Evolutionary conservation across 2,888 invertebrate species (phyloP).

Genomic region (Branchellion lobata): DNA sequence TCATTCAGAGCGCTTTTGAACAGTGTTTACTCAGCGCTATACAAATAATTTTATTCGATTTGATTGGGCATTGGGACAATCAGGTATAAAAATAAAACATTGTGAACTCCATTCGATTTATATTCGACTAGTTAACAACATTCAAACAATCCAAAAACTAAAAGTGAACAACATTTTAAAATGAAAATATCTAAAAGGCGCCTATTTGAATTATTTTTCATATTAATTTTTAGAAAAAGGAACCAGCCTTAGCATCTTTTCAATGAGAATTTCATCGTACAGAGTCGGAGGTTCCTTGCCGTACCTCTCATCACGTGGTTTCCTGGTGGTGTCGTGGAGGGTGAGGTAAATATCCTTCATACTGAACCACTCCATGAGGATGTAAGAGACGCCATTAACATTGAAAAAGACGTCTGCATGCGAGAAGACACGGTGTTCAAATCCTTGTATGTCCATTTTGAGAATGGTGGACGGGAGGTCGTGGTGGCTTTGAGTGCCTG

Average conservation of each 20-base stretch:
- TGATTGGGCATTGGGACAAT: too few species aligned
- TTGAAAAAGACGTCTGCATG: slow-evolving; percentile 48
- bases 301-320: slow-evolving; percentile 12
- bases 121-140: too few species aligned
- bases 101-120: too few species aligned
- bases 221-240: too few species aligned
- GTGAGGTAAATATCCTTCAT: slow-evolving; percentile 45
- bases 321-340: background rate
- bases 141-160: background rate
- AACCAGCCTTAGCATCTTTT: slow-evolving; percentile 48
- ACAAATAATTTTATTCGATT: too few species aligned
- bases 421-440: slow-evolving; percentile 50
- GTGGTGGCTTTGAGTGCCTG: background rate
- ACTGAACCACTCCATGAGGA: slow-evolving; percentile 53
- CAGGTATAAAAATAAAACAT: too few species aligned
- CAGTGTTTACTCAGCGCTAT: too few species aligned
- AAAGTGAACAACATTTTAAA: background rate
- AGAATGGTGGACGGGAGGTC: slow-evolving; percentile 15
- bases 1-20: too few species aligned
- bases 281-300: background rate
- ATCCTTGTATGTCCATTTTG: slow-evolving; percentile 51
- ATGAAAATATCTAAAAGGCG: too few species aligned
- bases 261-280: slow-evolving; percentile 44
- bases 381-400: slow-evolving; percentile 45
- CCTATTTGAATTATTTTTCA: too few species aligned